Conservation (phyloP, 2,113 vertebrate genomes). For the Trichomycterus rosablanca region DNA sequence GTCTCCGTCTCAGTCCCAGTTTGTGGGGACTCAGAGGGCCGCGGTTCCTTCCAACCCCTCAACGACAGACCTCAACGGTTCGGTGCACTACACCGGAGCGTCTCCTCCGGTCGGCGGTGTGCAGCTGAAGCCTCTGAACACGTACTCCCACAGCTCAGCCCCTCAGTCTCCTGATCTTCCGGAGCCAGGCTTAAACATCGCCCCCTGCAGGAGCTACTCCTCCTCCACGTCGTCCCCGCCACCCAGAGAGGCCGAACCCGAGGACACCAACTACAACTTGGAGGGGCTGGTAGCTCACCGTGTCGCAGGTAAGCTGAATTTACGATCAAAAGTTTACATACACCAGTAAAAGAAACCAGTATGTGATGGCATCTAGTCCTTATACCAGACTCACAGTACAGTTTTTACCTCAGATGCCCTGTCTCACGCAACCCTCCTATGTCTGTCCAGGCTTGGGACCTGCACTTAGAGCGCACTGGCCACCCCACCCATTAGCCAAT, state of each 20-base stretch:
- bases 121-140: slow-evolving; percentile 61
- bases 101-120: slow-evolving; percentile 47
- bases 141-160: slow-evolving; percentile 55
- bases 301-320: slow-evolving; percentile 81
- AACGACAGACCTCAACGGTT: slow-evolving; percentile 53
- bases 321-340: background rate
- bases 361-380: background rate
- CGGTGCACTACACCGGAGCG: slow-evolving; percentile 26
- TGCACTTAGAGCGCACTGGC: too few relatives aligned
- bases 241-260: slow-evolving; percentile 68
- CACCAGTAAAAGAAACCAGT: background rate
- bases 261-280: slow-evolving; percentile 78
- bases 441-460: too few relatives aligned
- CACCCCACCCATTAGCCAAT: too few relatives aligned
- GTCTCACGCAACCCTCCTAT: too few relatives aligned
- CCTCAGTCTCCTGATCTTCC: slow-evolving; percentile 48
- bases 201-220: slow-evolving; percentile 44
- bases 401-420: slow-evolving; percentile 4
- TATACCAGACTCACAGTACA: background rate
- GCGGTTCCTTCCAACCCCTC: slow-evolving; percentile 28
- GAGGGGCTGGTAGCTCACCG: slow-evolving; percentile 93
- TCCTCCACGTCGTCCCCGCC: slow-evolving; percentile 67
- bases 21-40: slow-evolving; percentile 45
- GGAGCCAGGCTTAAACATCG: slow-evolving; percentile 44
- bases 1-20: slow-evolving; percentile 45